These are phyloP conservation scores for Congeria kusceri DNA, from an alignment of 2,888 invertebrate species.

Conservation along the genomic window DNA sequence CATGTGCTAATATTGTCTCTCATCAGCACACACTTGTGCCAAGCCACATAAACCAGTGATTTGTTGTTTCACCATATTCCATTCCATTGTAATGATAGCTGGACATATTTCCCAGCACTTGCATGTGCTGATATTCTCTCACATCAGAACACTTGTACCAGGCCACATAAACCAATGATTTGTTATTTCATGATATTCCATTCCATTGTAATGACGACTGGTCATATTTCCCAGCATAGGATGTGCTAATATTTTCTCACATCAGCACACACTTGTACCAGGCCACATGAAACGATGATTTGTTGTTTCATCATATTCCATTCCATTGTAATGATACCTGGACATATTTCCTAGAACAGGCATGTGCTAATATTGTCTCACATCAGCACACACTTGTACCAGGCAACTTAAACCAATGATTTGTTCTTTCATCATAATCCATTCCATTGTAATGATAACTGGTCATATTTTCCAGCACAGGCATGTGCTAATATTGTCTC, in stretches of 20 bases:
- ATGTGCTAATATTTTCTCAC: background rate
- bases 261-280: constrained; percentile 34
- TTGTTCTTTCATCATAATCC: background rate
- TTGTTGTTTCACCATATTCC: background rate
- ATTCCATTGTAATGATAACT: background rate
- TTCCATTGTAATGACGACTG: background rate
- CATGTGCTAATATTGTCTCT: constrained; percentile 15
- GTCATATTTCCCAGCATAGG: constrained; percentile 3
- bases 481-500: constrained; percentile 23
- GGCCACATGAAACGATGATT: background rate
- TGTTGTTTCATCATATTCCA: background rate
- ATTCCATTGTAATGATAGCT: background rate
- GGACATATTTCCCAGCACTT: constrained; percentile 8
- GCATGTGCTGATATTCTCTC: constrained; percentile 13
- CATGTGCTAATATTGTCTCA: constrained; percentile 3
- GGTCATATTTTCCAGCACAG: constrained; percentile 6
- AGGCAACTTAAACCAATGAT: background rate
- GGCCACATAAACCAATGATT: background rate
- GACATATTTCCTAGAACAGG: constrained; percentile 8
- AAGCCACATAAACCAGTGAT: constrained; percentile 4
- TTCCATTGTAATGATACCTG: background rate
- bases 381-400: constrained; percentile 13
- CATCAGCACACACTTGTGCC: constrained; percentile 31
- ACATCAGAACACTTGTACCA: constrained; percentile 13
- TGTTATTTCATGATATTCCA: too few species aligned